These are phyloP conservation scores for Pseudorectes ferrugineus DNA, from an alignment of 2,113 vertebrate species.

Conservation along the genomic window DNA sequence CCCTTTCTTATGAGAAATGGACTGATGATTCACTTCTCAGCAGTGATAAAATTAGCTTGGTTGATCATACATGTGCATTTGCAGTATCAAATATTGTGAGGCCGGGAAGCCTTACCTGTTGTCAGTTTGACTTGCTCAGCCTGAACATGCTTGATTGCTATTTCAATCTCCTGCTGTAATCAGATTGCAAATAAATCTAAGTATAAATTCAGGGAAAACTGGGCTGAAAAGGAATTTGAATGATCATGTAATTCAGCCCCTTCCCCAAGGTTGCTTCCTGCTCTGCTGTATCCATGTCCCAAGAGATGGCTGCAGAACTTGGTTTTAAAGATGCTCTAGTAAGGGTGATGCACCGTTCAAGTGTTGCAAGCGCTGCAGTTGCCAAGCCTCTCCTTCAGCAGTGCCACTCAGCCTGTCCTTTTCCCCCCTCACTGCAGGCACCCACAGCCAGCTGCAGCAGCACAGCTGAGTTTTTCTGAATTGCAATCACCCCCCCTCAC, in stretches of 20 bases:
- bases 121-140: neutral
- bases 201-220: neutral
- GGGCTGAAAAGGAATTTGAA: neutral
- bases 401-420: neutral
- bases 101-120: neutral
- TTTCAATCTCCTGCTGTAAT: neutral
- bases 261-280: neutral
- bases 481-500: neutral
- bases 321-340: neutral
- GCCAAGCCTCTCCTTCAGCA: neutral
- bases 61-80: neutral
- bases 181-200: neutral
- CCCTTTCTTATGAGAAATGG: neutral
- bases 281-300: neutral
- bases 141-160: neutral
- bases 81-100: neutral
- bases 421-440: neutral
- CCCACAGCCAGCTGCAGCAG: neutral
- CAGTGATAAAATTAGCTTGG: neutral
- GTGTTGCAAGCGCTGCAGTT: fast-evolving
- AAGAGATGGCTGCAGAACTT: neutral
- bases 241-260: neutral
- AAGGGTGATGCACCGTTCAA: neutral
- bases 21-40: neutral
- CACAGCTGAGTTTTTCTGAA: neutral